Conservation (phyloP, 2,888 invertebrate genomes). For the Pterostichus niger region DNA sequence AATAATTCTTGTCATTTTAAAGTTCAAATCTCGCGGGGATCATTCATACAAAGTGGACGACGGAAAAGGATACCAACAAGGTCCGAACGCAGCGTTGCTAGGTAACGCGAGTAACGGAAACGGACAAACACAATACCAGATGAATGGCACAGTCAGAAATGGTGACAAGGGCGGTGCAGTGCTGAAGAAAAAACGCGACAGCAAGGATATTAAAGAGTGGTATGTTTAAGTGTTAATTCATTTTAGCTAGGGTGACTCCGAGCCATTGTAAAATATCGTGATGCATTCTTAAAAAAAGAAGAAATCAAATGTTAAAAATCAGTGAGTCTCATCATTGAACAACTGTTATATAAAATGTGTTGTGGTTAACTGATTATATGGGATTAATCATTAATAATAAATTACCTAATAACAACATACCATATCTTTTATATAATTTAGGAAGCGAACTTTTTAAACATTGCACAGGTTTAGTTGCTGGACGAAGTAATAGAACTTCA, state of each 20-base stretch:
- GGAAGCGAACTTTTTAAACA: constrained; percentile 35
- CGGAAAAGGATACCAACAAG: constrained; percentile 87
- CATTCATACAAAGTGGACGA: constrained; percentile 97
- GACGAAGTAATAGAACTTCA: constrained; percentile 48
- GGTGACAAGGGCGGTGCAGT: constrained; percentile 75
- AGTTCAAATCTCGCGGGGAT: constrained; percentile 91
- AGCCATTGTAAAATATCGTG: constrained; percentile 68
- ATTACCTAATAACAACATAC: constrained; percentile 37
- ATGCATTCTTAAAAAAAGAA: background rate
- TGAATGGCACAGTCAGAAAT: constrained; percentile 79
- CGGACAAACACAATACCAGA: constrained; percentile 78
- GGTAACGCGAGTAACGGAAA: constrained; percentile 79
- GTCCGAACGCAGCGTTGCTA: constrained; percentile 88
- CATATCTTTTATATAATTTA: constrained; percentile 56
- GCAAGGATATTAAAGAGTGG: constrained; percentile 97
- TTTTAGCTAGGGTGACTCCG: constrained; percentile 69
- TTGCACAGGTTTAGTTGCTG: constrained; percentile 54
- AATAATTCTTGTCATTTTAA: constrained; percentile 92
- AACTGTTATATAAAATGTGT: constrained; percentile 53
- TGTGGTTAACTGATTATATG: constrained; percentile 24
- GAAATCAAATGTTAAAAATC: constrained; percentile 38
- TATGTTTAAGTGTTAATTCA: constrained; percentile 85
- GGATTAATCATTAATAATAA: constrained; percentile 18
- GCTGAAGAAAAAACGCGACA: constrained; percentile 84
- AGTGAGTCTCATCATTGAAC: constrained; percentile 34